These are phyloP conservation scores for Antennarius striatus DNA, from an alignment of 2,113 vertebrate genomes.

Conservation along the genomic window DNA sequence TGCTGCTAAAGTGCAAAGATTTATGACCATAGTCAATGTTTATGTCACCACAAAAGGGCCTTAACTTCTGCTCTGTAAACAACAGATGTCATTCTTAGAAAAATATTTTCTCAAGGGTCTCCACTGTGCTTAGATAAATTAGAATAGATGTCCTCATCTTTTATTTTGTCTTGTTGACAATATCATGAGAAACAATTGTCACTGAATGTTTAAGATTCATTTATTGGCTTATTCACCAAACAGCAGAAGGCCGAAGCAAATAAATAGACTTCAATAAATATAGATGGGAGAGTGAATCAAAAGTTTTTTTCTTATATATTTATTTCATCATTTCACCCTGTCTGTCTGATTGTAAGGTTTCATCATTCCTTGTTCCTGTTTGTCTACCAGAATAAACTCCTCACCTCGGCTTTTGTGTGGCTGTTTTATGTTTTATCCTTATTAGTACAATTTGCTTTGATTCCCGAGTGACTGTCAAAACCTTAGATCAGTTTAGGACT, in stretches of 20 bases:
- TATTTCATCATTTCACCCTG: conserved; percentile 12
- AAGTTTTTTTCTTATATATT: background rate
- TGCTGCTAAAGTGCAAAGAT: conserved; percentile 37
- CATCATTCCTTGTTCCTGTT: conserved; percentile 14
- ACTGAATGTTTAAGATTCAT: conserved; percentile 25
- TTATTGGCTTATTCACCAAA: conserved; percentile 19
- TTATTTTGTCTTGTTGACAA: no score
- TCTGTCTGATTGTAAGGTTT: conserved; percentile 10
- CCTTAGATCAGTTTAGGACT: no score
- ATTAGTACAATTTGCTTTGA: conserved; percentile 18
- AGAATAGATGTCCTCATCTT: no score
- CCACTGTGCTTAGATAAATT: conserved; percentile 11
- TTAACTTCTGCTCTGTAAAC: conserved; percentile 38
- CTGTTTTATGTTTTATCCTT: conserved; percentile 26
- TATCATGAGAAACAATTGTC: conserved; percentile 24
- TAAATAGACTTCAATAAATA: background rate
- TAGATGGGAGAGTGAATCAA: conserved; percentile 5
- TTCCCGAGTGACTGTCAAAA: conserved; percentile 24
- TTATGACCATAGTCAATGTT: conserved; percentile 3
- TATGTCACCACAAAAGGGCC: conserved; percentile 13
- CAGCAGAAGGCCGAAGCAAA: conserved; percentile 4
- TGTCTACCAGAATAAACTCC: conserved; percentile 2
- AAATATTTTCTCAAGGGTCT: conserved; percentile 13
- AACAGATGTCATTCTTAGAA: conserved; percentile 50
- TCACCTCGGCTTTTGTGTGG: conserved; percentile 11